Conservation (phyloP, 2,113 vertebrate genomes). For the Glareola pratincola region DNA sequence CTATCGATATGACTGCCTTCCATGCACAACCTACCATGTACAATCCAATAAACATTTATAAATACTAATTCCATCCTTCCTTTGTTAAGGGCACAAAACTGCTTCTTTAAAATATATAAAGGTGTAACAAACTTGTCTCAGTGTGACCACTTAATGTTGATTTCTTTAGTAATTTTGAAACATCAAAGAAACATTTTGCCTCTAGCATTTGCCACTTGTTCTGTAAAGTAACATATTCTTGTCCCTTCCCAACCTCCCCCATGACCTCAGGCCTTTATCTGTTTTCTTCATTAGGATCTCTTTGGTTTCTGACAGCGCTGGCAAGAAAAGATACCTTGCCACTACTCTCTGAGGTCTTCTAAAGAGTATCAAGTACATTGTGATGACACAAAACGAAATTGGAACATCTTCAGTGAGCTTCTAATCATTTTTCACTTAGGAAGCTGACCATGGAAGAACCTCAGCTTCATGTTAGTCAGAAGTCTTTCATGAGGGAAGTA, state of each 20-base stretch:
- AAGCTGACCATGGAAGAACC: not conserved
- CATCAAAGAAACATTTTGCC: not conserved
- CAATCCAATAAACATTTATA: not conserved
- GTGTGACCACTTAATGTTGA: not conserved
- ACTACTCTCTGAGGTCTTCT: not conserved
- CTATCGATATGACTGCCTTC: not conserved
- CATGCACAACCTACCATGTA: not conserved
- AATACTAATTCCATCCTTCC: not conserved
- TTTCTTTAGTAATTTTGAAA: not conserved
- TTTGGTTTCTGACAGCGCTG: not conserved
- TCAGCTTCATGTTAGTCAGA: not conserved
- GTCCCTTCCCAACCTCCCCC: not conserved
- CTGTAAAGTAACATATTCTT: not conserved
- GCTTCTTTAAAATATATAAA: not conserved
- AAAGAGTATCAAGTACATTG: not conserved
- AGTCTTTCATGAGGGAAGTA: not conserved
- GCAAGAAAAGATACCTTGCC: not conserved
- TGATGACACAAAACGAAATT: not conserved
- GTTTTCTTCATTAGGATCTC: not conserved
- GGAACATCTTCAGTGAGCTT: not conserved
- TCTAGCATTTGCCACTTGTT: not conserved
- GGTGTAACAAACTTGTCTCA: fast-evolving
- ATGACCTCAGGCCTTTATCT: not conserved
- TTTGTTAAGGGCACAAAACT: not conserved
- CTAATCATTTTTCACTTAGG: not conserved